Conservation (phyloP, 2,888 invertebrate genomes). For the Eupithecia centaureata region DNA sequence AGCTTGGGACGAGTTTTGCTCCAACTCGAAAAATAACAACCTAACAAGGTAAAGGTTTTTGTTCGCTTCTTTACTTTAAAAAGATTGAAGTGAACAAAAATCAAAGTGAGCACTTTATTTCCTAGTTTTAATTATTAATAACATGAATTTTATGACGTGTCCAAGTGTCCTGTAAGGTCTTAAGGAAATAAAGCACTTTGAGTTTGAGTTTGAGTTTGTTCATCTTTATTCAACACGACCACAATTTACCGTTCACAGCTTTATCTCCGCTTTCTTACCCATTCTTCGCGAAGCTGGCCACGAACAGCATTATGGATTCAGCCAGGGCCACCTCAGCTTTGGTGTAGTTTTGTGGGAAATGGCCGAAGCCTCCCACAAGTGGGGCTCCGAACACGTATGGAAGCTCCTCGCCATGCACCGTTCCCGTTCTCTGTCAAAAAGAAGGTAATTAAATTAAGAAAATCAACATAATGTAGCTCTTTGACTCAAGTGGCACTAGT, state of each 20-base stretch:
- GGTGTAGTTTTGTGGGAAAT: conserved; percentile 94
- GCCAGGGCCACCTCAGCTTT: conserved; percentile 92
- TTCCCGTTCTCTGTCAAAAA: conserved; percentile 90
- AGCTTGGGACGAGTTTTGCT: too few species aligned
- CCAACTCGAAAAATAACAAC: too few species aligned
- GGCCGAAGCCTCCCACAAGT: conserved; percentile 90
- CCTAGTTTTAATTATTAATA: too few species aligned
- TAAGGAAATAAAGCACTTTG: too few species aligned
- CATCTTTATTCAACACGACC: background rate
- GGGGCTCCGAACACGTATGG: conserved; percentile 96
- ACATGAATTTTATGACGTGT: too few species aligned
- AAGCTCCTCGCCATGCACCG: conserved; percentile 95
- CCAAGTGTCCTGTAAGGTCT: too few species aligned
- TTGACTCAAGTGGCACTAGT: background rate
- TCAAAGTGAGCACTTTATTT: too few species aligned
- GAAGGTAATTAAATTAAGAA: background rate
- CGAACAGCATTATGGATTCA: conserved; percentile 93
- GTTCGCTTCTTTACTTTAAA: too few species aligned
- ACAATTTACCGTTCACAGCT: background rate
- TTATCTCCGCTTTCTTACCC: conserved; percentile 87
- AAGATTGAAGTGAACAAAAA: too few species aligned
- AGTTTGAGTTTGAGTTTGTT: too few species aligned
- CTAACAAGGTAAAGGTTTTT: too few species aligned
- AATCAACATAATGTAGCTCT: background rate
- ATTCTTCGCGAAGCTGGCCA: conserved; percentile 93